Conservation (phyloP, 2,888 invertebrate species). For the Chloroclysta siterata region DNA sequence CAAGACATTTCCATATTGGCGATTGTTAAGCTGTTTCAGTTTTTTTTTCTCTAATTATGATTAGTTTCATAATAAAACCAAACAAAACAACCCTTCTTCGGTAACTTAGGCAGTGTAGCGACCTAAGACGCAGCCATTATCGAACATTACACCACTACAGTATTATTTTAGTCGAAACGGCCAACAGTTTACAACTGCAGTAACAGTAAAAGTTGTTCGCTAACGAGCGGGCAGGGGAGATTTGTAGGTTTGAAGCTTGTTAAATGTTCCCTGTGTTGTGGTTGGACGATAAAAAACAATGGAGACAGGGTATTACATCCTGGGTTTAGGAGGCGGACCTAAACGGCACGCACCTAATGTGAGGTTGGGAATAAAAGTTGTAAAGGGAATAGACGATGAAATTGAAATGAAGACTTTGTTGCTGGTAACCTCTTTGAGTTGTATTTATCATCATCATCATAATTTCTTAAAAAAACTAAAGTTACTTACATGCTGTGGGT, state of each 20-base stretch:
- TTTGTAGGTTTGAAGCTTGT: constrained; percentile 57
- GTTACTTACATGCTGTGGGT: too few relatives aligned
- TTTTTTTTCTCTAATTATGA: not conserved
- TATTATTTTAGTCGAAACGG: constrained; percentile 59
- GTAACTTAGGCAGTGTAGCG: constrained; percentile 6
- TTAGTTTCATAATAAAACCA: not conserved
- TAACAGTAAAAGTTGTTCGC: constrained; percentile 64
- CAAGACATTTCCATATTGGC: too few relatives aligned
- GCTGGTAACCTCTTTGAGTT: not conserved
- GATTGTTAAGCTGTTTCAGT: too few relatives aligned
- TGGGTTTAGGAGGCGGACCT: constrained; percentile 26
- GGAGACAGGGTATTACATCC: constrained; percentile 37
- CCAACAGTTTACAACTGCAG: constrained; percentile 66
- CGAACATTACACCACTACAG: constrained; percentile 31
- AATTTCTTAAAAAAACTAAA: too few relatives aligned
- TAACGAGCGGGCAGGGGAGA: constrained; percentile 62
- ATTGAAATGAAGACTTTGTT: constrained; percentile 26
- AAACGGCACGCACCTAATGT: constrained; percentile 32
- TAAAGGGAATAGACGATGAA: constrained; percentile 16
- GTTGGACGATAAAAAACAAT: constrained; percentile 46
- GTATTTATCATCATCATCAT: too few relatives aligned
- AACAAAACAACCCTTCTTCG: not conserved
- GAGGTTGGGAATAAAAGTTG: constrained; percentile 27
- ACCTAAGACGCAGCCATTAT: constrained; percentile 25
- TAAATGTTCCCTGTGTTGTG: constrained; percentile 53